Conservation (phyloP, 1,140 invertebrate species). For the Zaprionus taronus region DNA sequence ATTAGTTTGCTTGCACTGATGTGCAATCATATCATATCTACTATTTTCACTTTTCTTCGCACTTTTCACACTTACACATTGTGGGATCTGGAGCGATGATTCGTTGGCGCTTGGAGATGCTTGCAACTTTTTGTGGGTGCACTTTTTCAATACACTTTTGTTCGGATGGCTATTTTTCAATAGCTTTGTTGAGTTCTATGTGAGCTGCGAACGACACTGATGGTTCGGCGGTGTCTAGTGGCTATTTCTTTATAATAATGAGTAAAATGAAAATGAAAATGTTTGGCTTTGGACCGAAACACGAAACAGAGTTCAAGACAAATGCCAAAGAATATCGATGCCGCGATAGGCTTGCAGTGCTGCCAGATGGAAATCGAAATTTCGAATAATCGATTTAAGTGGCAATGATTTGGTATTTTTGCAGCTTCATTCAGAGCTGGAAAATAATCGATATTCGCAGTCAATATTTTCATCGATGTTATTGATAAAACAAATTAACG, state of each 20-base stretch:
- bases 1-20: conserved; percentile 35
- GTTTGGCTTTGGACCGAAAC: conserved; percentile 51
- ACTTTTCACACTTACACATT: conserved; percentile 50
- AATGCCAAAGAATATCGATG: conserved; percentile 34
- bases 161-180: background rate
- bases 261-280: conserved; percentile 54
- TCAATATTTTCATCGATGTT: background rate
- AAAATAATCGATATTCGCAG: background rate
- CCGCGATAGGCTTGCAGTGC: conserved; percentile 3
- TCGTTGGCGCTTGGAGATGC: conserved; percentile 21
- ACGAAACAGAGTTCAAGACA: conserved; percentile 45
- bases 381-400: background rate
- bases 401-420: conserved; percentile 4
- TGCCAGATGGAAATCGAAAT: conserved; percentile 25
- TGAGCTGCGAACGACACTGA: conserved; percentile 43
- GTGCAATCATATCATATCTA: background rate
- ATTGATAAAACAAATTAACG: background rate
- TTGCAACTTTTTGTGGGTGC: conserved; percentile 19
- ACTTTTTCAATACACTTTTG: conserved; percentile 22
- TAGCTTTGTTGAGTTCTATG: conserved; percentile 6
- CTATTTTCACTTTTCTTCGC: background rate
- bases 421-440: background rate
- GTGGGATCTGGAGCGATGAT: conserved; percentile 29
- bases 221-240: conserved; percentile 26
- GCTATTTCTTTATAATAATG: conserved; percentile 43